Conservation (phyloP, 2,113 vertebrate genomes). For the Miniopterus natalensis region DNA sequence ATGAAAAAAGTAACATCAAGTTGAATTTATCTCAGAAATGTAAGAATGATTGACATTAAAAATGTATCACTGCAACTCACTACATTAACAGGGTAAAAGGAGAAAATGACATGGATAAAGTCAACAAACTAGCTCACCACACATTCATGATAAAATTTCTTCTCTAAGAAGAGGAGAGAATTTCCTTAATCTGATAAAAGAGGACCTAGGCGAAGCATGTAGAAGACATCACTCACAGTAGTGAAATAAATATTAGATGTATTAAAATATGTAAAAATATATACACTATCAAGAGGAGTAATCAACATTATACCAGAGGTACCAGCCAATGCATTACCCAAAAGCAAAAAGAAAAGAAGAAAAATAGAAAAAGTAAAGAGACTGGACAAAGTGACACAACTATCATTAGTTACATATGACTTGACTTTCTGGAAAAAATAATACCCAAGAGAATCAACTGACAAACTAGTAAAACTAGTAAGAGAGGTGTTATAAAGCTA, state of each 20-base stretch:
- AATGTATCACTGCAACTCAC: background rate
- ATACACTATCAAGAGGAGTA: background rate
- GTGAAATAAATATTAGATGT: conserved; percentile 9
- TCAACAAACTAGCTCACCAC: conserved; percentile 3
- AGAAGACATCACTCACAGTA: background rate
- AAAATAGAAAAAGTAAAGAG: background rate
- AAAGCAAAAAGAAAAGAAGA: background rate
- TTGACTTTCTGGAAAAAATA: background rate
- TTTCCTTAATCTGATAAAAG: conserved; percentile 14
- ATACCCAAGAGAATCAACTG: background rate
- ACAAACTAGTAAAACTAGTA: background rate
- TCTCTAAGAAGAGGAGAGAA: background rate
- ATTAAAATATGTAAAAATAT: conserved; percentile 37
- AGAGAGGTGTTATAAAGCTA: background rate
- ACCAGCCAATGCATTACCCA: background rate
- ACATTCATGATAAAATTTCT: background rate
- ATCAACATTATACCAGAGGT: background rate
- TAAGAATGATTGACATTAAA: background rate
- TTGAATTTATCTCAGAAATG: background rate
- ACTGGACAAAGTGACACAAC: background rate
- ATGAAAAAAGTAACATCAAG: background rate
- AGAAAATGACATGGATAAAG: background rate
- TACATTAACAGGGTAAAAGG: background rate
- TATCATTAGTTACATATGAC: background rate
- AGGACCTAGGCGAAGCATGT: background rate